Percentiles rank a stretch among this genome's conserved stretches.
Evolutionary conservation across 2,113 vertebrate genomes (phyloP).

Genomic region (Odocoileus virginianus): DNA sequence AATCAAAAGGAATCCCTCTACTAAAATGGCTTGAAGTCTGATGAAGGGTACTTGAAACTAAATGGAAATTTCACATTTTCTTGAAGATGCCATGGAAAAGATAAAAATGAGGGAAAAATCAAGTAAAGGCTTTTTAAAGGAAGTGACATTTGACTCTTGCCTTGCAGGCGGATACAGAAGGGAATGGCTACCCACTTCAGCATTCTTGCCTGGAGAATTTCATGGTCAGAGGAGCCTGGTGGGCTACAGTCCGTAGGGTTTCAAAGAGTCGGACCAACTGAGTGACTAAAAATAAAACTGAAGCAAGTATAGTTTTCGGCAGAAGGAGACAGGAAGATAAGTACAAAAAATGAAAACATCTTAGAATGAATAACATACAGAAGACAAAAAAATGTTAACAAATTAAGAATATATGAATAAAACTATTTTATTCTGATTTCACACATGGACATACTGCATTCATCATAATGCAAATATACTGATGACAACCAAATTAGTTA

Average conservation of each 20-base stretch:
- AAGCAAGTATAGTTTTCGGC: not conserved
- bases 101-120: not conserved
- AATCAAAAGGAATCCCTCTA: not conserved
- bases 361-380: not conserved
- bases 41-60: not conserved
- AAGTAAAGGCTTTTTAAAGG: constrained; percentile 19
- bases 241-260: not conserved
- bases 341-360: not conserved
- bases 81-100: not conserved
- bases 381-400: not conserved
- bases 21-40: not conserved
- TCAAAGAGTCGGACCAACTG: not conserved
- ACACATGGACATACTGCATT: not conserved
- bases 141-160: not conserved
- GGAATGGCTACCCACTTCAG: not conserved
- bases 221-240: not conserved
- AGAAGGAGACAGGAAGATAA: not conserved
- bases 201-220: not conserved
- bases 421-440: not conserved
- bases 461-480: not conserved
- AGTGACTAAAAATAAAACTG: not conserved
- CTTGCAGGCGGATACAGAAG: not conserved
- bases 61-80: not conserved
- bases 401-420: not conserved
- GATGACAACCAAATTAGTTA: not conserved